Percentiles rank a stretch among this genome's conserved stretches.
Conservation (phyloP, 1,140 invertebrate genomes). For the Brachionus angularis region DNA sequence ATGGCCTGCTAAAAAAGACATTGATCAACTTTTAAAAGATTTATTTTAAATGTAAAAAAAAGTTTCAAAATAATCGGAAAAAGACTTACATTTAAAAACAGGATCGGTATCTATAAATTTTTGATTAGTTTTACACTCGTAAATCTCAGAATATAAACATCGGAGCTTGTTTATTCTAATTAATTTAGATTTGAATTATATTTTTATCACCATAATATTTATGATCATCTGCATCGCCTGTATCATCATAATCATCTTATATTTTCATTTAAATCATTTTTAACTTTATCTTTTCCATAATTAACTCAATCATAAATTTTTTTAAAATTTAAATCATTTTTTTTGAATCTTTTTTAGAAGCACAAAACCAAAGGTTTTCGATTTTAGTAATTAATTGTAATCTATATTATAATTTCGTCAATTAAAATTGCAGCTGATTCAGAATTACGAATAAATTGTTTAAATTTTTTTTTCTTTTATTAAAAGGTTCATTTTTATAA, state of each 20-base stretch:
- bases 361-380: neutral
- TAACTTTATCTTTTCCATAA: neutral
- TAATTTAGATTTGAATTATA: too few species aligned
- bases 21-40: slow-evolving; percentile 12
- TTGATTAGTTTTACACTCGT: slow-evolving; percentile 38
- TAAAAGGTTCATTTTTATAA: too few species aligned
- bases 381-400: neutral
- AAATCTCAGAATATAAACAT: slow-evolving; percentile 14
- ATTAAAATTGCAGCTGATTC: neutral
- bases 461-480: too few species aligned
- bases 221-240: neutral
- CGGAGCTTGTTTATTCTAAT: neutral
- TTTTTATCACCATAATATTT: too few species aligned
- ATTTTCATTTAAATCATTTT: neutral
- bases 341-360: neutral
- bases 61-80: slow-evolving; percentile 20
- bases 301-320: slow-evolving; percentile 4
- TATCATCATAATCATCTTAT: neutral
- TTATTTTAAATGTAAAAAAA: slow-evolving; percentile 10
- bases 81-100: slow-evolving; percentile 37
- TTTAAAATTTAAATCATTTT: neutral
- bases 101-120: slow-evolving; percentile 29
- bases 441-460: too few species aligned
- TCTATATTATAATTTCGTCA: slow-evolving; percentile 23
- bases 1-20: slow-evolving; percentile 19